Base-by-base conservation (phyloP, 2,797 vertebrate genomes). In the Siniperca obscura region DNA sequence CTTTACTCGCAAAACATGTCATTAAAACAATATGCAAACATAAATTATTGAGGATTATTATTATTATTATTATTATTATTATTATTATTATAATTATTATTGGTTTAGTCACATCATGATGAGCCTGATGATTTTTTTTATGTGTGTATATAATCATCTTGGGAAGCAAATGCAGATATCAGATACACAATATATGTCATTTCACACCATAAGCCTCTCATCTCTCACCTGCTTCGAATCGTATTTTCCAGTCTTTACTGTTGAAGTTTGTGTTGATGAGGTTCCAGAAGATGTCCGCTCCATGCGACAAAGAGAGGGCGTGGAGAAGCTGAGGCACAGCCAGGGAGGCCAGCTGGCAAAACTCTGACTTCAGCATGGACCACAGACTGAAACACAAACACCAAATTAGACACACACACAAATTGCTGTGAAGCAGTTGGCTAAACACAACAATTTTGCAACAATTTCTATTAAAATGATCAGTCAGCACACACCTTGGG, bases 271-370 rank as follows among this genome's bases (percentile, higher is more conserved):
- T 96, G 77, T 99, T 98, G 91, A 99, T 97, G 87, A 99, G 96
- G 83, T 96, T 97, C 98, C 98, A 99, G 94, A 99, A 99, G 93
- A 99, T 99, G 92, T 99, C 98, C 19, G 98, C 98, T 25, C 98
- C 98, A 0, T 97, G 95, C 57, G 98, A 97, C 92, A 99, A 96
- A 0, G 98, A 98, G 70, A 99, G 94, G 2, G 98, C 97, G 4
- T 99, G 98, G 81, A 99, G 98, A 79, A 99, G 97, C 90, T 99
- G 97, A 21, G 98, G 98, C 14, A 99, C 98, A 0, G 97, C 97
- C 93, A 99, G 77, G 1, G 97, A 98, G n/a, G 98, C 98, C 84
- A 99, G 95, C 95, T 99, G 98, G 85, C 98, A 99, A 90, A 99
- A 99, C 90, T 99, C 98, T 0, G 98, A 98, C 90, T 98, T 99